Evolutionary conservation across 2,113 vertebrate species (phyloP).

Genomic region (Indicator indicator): DNA sequence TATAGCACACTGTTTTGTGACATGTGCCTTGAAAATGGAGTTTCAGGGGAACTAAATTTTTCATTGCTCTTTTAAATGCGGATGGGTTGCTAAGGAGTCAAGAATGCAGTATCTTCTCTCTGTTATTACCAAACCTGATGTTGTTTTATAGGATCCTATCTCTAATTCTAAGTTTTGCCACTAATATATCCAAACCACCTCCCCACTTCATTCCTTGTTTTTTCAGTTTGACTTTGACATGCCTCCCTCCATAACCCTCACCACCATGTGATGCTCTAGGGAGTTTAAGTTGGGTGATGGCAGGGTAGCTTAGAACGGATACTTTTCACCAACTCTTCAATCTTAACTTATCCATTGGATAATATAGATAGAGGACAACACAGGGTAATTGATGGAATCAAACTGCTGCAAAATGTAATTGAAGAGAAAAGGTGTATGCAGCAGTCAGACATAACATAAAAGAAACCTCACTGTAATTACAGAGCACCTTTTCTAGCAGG

Average conservation of each 20-base stretch:
- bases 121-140: background rate
- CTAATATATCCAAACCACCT: background rate
- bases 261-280: background rate
- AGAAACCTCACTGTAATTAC: background rate
- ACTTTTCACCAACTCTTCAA: background rate
- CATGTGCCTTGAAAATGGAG: background rate
- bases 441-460: background rate
- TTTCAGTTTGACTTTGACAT: background rate
- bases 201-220: background rate
- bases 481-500: background rate
- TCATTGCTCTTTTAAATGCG: background rate
- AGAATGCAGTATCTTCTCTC: background rate
- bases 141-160: background rate
- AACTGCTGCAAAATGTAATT: background rate
- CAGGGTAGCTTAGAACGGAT: background rate
- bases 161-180: background rate
- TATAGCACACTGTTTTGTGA: background rate
- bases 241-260: background rate
- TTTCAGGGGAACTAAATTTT: background rate
- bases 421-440: background rate
- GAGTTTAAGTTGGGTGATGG: background rate
- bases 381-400: fast-evolving
- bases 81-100: background rate
- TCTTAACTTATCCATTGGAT: background rate
- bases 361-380: background rate